phyloP scores from a whole-genome alignment of 2,113 vertebrate species.

The Dromaius novaehollandiae region DNA sequence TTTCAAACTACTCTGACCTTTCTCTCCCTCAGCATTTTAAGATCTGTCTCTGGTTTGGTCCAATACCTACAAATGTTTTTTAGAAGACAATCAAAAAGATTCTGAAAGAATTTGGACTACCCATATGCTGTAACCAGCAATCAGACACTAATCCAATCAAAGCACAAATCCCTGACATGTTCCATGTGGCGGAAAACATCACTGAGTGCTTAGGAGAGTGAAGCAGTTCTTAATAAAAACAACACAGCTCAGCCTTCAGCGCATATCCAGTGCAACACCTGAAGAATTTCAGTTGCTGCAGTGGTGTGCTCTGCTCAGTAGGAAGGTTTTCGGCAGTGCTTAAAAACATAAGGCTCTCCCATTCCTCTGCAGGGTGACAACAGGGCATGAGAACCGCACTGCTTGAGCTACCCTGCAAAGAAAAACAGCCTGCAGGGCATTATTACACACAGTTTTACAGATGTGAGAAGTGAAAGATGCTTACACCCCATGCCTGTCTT shows the following conservation, averaged over 20 bases:
- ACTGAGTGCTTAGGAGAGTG: not conserved
- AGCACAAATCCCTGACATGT: not conserved
- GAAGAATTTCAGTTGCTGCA: not conserved
- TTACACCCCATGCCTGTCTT: rapidly evolving
- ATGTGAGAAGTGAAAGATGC: not conserved
- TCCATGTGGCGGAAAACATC: rapidly evolving
- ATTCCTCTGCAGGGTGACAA: not conserved
- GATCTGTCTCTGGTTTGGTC: not conserved
- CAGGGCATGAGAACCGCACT: rapidly evolving
- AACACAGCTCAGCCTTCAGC: not conserved
- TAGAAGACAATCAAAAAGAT: not conserved
- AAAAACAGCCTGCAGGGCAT: not conserved
- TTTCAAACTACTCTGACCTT: not conserved
- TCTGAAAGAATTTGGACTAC: not conserved
- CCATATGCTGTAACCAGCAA: not conserved
- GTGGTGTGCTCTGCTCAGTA: rapidly evolving
- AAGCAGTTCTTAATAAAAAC: not conserved
- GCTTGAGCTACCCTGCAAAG: not conserved
- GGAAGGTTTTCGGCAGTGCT: not conserved
- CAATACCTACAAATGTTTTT: not conserved
- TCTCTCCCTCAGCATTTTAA: not conserved
- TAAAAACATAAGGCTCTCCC: not conserved
- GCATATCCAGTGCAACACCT: not conserved
- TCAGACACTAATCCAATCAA: not conserved
- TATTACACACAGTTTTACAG: not conserved